These are phyloP conservation scores for Drosophila lacteicornis DNA, from an alignment of 1,140 invertebrate species.

Conservation along the genomic window DNA sequence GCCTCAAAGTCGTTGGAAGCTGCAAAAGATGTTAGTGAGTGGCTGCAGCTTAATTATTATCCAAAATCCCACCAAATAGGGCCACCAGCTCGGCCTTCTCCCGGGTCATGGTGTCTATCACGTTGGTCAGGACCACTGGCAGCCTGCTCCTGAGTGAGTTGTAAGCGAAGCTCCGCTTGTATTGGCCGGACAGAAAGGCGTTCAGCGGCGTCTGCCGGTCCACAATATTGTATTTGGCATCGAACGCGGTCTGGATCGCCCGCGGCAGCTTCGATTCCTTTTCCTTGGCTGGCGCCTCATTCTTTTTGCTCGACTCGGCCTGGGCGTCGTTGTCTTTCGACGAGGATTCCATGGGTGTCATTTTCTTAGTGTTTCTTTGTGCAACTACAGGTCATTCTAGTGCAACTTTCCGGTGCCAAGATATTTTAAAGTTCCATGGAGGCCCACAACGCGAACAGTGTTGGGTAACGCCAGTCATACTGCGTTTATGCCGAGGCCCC, in stretches of 20 bases:
- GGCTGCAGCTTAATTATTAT: not conserved
- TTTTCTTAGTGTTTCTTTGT: constrained; percentile 10
- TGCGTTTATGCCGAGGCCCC: not conserved
- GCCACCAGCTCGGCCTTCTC: constrained; percentile 89
- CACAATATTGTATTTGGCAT: constrained; percentile 79
- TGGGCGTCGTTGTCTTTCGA: constrained; percentile 3
- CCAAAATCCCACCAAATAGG: constrained; percentile 86
- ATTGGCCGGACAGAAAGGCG: constrained; percentile 67
- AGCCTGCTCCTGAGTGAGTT: constrained; percentile 93
- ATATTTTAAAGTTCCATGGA: constrained; percentile 21
- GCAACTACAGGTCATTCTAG: constrained; percentile 15
- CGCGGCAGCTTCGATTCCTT: constrained; percentile 14
- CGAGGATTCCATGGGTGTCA: constrained; percentile 17
- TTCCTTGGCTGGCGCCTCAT: constrained; percentile 2
- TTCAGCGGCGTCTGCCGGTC: constrained; percentile 66
- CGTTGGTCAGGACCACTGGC: constrained; percentile 95
- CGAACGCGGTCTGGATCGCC: constrained; percentile 66
- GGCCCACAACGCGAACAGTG: constrained; percentile 4
- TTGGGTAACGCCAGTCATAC: constrained; percentile 2
- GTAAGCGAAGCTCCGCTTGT: constrained; percentile 92
- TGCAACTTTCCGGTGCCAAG: not conserved
- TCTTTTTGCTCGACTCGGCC: not conserved
- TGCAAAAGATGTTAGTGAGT: constrained; percentile 12
- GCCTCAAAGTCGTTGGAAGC: constrained; percentile 67
- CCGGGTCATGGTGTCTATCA: constrained; percentile 93